Evolutionary conservation across 2,797 vertebrate species (phyloP).

Genomic region (Capromys pilorides): DNA sequence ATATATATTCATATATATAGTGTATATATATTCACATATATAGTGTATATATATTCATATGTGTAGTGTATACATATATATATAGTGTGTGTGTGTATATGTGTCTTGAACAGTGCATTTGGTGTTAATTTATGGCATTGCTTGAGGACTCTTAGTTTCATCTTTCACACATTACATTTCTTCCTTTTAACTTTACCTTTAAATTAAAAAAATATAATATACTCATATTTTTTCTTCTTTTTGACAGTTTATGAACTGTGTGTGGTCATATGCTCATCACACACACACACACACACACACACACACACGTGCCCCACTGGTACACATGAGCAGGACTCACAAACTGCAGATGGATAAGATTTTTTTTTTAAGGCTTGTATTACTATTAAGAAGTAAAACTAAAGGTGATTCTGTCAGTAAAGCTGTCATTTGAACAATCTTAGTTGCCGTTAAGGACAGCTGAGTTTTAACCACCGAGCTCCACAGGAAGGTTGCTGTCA

Average conservation of each 20-base stretch:
- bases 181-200: not conserved
- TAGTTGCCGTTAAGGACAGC: not conserved
- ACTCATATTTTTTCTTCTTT: not conserved
- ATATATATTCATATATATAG: too few relatives aligned
- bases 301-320: too few relatives aligned
- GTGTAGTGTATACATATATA: too few relatives aligned
- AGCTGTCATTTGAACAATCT: not conserved
- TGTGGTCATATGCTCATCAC: not conserved
- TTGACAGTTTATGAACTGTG: not conserved
- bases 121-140: not conserved
- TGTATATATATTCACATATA: too few relatives aligned
- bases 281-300: not conserved
- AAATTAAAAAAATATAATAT: not conserved
- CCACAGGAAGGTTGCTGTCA: not conserved
- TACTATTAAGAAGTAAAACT: slow-evolving; percentile 15
- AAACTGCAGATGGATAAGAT: not conserved
- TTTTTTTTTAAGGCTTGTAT: too few relatives aligned
- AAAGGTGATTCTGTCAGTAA: not conserved
- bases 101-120: not conserved
- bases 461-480: not conserved
- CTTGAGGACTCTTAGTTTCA: not conserved
- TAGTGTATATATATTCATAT: too few relatives aligned
- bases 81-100: too few relatives aligned
- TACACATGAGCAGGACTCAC: not conserved
- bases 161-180: not conserved